Evolutionary conservation across 2,113 vertebrate species (phyloP), one percentile per base, ranked within the genome.

Genomic region (Triplophysa siluroides): DNA sequence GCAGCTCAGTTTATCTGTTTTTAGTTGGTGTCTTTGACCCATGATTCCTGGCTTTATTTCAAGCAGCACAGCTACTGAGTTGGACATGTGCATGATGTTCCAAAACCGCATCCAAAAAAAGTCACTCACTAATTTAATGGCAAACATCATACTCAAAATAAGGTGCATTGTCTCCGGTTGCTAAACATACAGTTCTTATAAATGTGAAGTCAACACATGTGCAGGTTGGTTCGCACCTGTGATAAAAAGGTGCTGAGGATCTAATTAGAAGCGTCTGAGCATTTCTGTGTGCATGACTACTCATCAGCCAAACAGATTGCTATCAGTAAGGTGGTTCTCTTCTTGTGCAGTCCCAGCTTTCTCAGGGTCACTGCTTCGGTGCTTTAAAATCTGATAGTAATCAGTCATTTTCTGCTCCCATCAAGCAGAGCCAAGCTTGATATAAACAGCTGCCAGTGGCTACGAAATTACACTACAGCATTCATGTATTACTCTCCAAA

Each of bases 31-130:
- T 81, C 82, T 66, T 83, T 78, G 75, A 78, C 78, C 85, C 62
- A 73, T 65, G 86, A 88, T 91, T 91, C 80, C 86, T 83, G 80
- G 80, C 80, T 82, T 88, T 91, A 92, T 90, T 91, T 90, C 79
- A 79, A 86, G 82, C 50, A 66, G 52, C 29, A n/a, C 45, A 50
- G 58, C 52, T 66, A 9, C 65, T 50, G 4, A 50, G 21, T 41
- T 72, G 16, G 26, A 61, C 54, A 19, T 64, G 56, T 64, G 12
- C 23, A 58, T 62, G 18, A 63, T 77, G 60, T 61, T 43, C 8
- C n/a, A 58, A 81, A 73, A 74, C 69, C n/a, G 16, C 19, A 8
- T 65, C 21, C 24, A 29, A 33, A 56, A n/a, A 56, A 14, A 69
- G 4, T 24, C 8, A 74, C 19, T 11, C 45, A 58, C 70, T 73